Base-by-base conservation (phyloP, 2,797 vertebrate species). In the Gobio occitaniae region DNA sequence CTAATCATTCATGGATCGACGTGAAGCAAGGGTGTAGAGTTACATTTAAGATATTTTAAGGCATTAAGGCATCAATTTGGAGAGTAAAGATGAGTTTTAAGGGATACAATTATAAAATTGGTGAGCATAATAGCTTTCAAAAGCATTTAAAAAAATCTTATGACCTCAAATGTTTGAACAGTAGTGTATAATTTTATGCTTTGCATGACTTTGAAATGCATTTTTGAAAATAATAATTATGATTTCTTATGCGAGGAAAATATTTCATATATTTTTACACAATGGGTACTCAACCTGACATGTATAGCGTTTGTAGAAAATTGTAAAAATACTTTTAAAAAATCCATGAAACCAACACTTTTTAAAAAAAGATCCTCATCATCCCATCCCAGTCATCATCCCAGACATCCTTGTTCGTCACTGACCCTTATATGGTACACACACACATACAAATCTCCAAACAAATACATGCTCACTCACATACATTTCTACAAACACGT, bases 401-500 rank as follows among this genome's bases (percentile, higher is more conserved):
- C 21, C 54, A 77, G 21, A 47, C 25, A 32, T 78, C 15, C 38
- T 41, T 41, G 47, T 78, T 63, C 2, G 2, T 63, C 59, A 65
- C 16, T 48, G 59, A 63, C 68, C 38, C 68, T 19, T 59, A 44
- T 4, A 59, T 47, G n/a, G 8, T 44, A 61, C n/a, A 25, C 2
- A 61, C 3, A 61, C 9, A 61, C 11, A 61, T 13, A 13, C 54
- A 79, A 29, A 59, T n/a, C 68, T 25, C 44, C 78, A 71, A 29
- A 41, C 74, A 74, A 36, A 17, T 19, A 69, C 59, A 47, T 16
- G 48, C 36, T 56, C 25, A 56, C 52, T 66, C 63, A 29, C 48
- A 32, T 56, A 63, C 41, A 83, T 78, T 59, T 66, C 61, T 70
- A 69, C 65, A 72, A 75, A 79, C 66, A 82, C 70, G 52, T 52